Percentiles rank a stretch among this genome's conserved stretches.
Evolutionary conservation across 2,113 vertebrate genomes (phyloP).

Genomic region (Alethe castanea): DNA sequence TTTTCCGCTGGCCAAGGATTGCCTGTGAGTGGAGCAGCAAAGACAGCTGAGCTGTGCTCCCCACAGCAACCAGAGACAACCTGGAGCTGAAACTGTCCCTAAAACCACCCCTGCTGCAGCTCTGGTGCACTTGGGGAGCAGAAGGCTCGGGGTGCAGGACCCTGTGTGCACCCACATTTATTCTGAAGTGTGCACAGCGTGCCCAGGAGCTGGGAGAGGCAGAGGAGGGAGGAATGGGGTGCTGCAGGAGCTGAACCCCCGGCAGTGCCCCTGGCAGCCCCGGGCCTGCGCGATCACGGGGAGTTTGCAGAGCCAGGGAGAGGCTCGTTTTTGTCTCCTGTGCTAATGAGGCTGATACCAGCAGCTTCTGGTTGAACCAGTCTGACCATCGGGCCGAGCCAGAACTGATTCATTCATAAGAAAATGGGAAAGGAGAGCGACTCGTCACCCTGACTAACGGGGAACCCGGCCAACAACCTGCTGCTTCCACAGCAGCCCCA

Average conservation of each 20-base stretch:
- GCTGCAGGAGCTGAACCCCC: not conserved
- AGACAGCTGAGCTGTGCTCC: rapidly evolving
- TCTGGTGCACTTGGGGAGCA: not conserved
- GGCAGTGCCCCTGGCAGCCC: not conserved
- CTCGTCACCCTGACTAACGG: not conserved
- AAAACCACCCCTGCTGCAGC: rapidly evolving
- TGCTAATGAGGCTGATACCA: not conserved
- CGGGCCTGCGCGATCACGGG: rapidly evolving
- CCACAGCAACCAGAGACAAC: not conserved
- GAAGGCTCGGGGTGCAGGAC: rapidly evolving
- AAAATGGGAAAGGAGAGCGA: conserved; percentile 10
- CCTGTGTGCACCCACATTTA: rapidly evolving
- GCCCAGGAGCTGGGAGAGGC: not conserved
- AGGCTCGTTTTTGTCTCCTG: not conserved
- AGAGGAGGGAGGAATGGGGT: rapidly evolving
- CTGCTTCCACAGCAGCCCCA: not conserved
- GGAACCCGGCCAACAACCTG: conserved; percentile 20
- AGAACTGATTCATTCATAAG: conserved; percentile 50
- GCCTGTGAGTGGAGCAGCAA: not conserved
- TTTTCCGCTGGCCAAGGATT: not conserved
- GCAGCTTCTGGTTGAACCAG: conserved; percentile 27
- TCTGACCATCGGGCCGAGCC: conserved; percentile 25
- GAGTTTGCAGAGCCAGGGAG: not conserved
- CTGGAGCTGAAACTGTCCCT: rapidly evolving
- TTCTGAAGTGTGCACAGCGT: rapidly evolving